These are phyloP conservation scores for Trypoxylon attenuatum DNA, from an alignment of 2,888 invertebrate genomes.

Conservation along the genomic window DNA sequence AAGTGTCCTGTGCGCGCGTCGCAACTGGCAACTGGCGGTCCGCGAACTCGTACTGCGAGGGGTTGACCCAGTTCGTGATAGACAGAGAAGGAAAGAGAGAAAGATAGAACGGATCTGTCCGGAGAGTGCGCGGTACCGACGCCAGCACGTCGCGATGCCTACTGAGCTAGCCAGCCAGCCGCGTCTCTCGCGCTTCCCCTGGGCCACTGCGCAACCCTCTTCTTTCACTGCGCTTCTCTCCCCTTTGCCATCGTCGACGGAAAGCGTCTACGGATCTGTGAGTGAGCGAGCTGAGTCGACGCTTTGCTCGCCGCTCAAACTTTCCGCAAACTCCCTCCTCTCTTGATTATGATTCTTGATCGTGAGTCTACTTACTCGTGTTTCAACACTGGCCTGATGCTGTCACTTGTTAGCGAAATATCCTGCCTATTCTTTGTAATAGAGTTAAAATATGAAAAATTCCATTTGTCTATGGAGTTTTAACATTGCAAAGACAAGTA, in stretches of 20 bases:
- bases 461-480: too few species aligned
- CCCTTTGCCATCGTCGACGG: background rate
- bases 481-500: too few species aligned
- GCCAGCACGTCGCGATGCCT: constrained; percentile 55
- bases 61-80: constrained; percentile 62
- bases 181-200: constrained; percentile 1
- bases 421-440: too few species aligned
- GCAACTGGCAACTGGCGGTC: constrained; percentile 13
- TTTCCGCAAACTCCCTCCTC: too few species aligned
- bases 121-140: constrained; percentile 61
- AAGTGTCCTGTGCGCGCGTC: constrained; percentile 19
- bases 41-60: constrained; percentile 54
- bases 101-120: constrained; percentile 42
- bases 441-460: too few species aligned
- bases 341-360: too few species aligned
- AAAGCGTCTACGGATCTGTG: background rate
- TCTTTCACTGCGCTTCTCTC: background rate
- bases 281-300: background rate
- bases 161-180: constrained; percentile 34
- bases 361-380: too few species aligned
- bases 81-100: too few species aligned
- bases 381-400: too few species aligned
- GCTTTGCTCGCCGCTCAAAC: too few species aligned
- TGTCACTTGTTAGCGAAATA: too few species aligned
- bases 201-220: constrained; percentile 13